These are phyloP conservation scores for Oreortyx pictus DNA, from an alignment of 2,797 vertebrate species.

Conservation along the genomic window DNA sequence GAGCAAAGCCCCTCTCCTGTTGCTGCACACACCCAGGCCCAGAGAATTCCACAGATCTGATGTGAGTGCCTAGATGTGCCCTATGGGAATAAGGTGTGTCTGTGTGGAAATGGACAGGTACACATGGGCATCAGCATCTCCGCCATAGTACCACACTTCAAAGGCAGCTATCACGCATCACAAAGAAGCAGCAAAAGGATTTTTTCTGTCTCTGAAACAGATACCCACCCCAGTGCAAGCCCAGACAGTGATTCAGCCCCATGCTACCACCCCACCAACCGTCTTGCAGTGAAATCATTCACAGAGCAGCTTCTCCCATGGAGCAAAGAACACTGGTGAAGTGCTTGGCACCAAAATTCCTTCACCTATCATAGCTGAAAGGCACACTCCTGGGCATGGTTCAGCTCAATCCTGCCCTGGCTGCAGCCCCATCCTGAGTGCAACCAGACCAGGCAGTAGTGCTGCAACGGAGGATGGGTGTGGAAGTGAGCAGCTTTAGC, in stretches of 20 bases:
- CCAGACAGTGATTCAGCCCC: not conserved
- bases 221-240: not conserved
- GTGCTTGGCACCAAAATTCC: fast-evolving
- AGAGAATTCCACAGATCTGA: not conserved
- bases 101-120: fast-evolving
- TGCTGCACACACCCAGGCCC: fast-evolving
- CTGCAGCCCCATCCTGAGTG: not conserved
- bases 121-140: not conserved
- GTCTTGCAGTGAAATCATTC: not conserved
- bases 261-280: fast-evolving
- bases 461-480: not conserved
- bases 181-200: not conserved
- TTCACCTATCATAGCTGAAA: fast-evolving
- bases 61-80: fast-evolving
- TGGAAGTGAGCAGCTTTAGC: fast-evolving
- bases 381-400: not conserved
- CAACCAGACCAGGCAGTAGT: not conserved
- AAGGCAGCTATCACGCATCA: not conserved
- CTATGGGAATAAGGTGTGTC: not conserved
- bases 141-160: fast-evolving
- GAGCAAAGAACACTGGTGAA: fast-evolving
- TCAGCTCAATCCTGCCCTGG: not conserved
- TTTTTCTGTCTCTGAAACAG: not conserved
- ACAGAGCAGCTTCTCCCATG: not conserved
- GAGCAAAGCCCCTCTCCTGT: not conserved